Evolutionary conservation across 2,113 vertebrate species (phyloP).

Genomic region (Melozone crissalis): DNA sequence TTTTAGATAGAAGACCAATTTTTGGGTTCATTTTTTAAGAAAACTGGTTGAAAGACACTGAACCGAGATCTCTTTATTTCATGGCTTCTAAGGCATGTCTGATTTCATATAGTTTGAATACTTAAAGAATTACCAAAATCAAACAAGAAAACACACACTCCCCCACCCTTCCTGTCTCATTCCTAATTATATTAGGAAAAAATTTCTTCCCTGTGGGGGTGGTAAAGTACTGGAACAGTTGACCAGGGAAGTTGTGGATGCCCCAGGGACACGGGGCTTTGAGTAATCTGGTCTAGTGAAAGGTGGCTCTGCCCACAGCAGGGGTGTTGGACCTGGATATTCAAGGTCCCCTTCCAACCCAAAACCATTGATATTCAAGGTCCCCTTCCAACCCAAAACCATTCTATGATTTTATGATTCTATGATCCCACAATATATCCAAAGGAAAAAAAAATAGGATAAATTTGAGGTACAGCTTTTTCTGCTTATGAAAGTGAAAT

Average conservation of each 20-base stretch:
- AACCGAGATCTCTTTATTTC: not conserved
- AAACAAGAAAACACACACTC: not conserved
- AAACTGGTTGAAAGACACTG: not conserved
- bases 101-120: not conserved
- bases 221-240: not conserved
- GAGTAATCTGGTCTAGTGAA: not conserved
- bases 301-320: not conserved
- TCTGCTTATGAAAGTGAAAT: not conserved
- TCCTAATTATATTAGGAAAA: not conserved
- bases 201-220: not conserved
- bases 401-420: not conserved
- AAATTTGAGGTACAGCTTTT: not conserved
- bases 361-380: not conserved
- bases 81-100: not conserved
- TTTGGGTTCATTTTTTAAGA: not conserved
- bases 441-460: not conserved
- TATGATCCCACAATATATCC: not conserved
- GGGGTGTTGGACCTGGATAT: not conserved
- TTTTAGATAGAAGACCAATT: not conserved
- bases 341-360: not conserved
- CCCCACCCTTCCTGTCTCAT: not conserved
- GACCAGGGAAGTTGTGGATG: not conserved
- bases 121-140: not conserved
- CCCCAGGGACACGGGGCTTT: not conserved
- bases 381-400: not conserved